phyloP scores from a whole-genome alignment of 2,797 vertebrate genomes.

The Sebastes melanostomus region DNA sequence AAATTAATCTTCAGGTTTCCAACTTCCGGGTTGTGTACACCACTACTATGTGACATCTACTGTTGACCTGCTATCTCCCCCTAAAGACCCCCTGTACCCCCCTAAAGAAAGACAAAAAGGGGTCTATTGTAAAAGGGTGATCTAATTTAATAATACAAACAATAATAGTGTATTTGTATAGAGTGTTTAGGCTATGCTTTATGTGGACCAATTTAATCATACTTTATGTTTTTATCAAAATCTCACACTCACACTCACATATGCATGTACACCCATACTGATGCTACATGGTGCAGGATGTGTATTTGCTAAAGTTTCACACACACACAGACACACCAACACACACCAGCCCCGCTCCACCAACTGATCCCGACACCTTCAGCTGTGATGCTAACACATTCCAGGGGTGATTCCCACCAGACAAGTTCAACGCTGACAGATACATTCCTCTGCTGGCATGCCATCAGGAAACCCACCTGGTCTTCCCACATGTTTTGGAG shows the following conservation, averaged over 20 bases:
- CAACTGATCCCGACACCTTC: conserved; percentile 44
- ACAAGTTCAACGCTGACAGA: conserved; percentile 61
- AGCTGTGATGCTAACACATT: conserved; percentile 66
- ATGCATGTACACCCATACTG: neutral
- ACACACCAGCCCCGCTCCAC: neutral
- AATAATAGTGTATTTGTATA: neutral
- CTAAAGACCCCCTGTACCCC: no score
- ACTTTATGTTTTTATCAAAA: neutral
- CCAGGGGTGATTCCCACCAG: conserved; percentile 32
- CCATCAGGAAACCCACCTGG: conserved; percentile 51
- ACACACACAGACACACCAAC: neutral
- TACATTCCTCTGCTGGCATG: conserved; percentile 52
- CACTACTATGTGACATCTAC: no score
- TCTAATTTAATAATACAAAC: neutral
- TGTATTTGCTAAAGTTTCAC: neutral
- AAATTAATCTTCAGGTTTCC: no score
- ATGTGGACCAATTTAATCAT: neutral
- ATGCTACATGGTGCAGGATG: neutral
- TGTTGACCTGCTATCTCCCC: no score
- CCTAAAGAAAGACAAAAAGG: no score
- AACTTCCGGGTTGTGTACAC: no score
- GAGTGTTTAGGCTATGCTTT: neutral
- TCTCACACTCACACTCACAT: neutral
- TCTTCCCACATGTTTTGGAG: conserved; percentile 14
- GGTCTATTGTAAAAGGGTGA: no score